Evolutionary conservation across 2,113 vertebrate species (phyloP).

Genomic region (Myrmecophaga tridactyla): DNA sequence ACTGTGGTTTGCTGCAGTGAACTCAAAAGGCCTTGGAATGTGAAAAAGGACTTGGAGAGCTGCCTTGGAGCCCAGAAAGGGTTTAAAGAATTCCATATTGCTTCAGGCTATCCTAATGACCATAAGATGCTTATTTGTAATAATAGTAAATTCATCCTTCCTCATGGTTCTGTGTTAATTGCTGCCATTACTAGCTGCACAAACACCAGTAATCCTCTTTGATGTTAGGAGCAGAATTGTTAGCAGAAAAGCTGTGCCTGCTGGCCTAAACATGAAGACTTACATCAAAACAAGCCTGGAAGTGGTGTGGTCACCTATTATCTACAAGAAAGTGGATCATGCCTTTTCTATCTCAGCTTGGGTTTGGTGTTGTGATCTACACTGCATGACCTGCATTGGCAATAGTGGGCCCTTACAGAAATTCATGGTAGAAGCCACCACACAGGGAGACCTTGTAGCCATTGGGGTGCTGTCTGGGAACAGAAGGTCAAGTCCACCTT

Average conservation of each 20-base stretch:
- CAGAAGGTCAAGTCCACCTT: conserved; percentile 96
- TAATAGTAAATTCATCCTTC: conserved; percentile 84
- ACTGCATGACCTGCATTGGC: conserved; percentile 99
- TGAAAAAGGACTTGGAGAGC: conserved; percentile 93
- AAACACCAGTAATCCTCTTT: conserved; percentile 98
- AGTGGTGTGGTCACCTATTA: conserved; percentile 98
- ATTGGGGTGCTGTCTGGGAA: conserved; percentile 96
- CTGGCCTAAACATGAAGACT: conserved; percentile 92
- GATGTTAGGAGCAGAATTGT: conserved; percentile 95
- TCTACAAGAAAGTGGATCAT: conserved; percentile 94
- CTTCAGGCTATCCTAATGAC: conserved; percentile 78
- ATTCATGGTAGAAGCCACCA: conserved; percentile 93
- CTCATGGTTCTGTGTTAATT: conserved; percentile 96
- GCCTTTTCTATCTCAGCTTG: conserved; percentile 89
- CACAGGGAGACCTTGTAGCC: conserved; percentile 93
- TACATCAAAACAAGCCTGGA: conserved; percentile 97
- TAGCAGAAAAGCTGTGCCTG: conserved; percentile 95
- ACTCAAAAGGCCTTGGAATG: conserved; percentile 97
- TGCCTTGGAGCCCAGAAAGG: conserved; percentile 97
- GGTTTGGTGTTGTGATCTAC: conserved; percentile 98
- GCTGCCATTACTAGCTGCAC: conserved; percentile 99
- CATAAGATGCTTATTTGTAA: conserved; percentile 87
- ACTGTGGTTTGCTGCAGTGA: conserved; percentile 98
- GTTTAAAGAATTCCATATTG: conserved; percentile 96
- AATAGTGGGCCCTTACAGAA: conserved; percentile 97